Evolutionary conservation across 2,113 vertebrate genomes (phyloP), one percentile per base, ranked within the genome.

Genomic region (Xenus cinereus): DNA sequence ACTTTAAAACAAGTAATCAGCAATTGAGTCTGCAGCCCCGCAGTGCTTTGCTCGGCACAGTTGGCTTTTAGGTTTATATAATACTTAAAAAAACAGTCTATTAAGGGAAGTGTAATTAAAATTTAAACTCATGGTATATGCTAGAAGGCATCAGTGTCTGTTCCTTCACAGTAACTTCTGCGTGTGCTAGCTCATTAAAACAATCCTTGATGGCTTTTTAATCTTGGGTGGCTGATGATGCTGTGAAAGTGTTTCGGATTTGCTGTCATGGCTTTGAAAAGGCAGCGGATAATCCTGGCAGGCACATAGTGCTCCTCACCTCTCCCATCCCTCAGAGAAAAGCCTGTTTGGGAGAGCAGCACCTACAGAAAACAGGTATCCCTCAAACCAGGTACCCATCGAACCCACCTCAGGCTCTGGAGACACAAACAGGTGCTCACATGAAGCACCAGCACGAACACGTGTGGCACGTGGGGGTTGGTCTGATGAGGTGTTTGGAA

Each of bases 21-120:
- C 53, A 54, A 5, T 9, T 50, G 48, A 60, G 46, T 51, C 84
- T 89, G 67, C 64, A 87, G 6, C 73, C 60, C 77, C 53, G 74
- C 79, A 68, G 68, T 67, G 82, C 67, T 82, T 66, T 64, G 9
- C 79, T 82, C 77, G 39, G 72, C 75, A 63, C 64, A 86, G 75
- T 62, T 83, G 57, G 77, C 59, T 96, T 30, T 85, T 56, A 46
- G 57, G 43, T 92, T 96, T 90, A 90, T 78, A 20, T 80, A 82
- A 88, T 84, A 60, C 71, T 90, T 67, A 15, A 86, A 88, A 89
- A 62, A 50, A 0, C 43, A 68, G 37, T 30, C 72, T 71, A 62
- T 87, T 94, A 93, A 92, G 87, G 85, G 84, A 97, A 96, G 68
- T 63, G 83, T 94, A 95, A 92, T 96, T 97, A 95, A 93, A 87